A percentile compares a stretch with the other conserved stretches of the same genome.
Evolutionary conservation across 2,888 invertebrate species (phyloP).

Genomic region (Glyphotaelius pellucidus): DNA sequence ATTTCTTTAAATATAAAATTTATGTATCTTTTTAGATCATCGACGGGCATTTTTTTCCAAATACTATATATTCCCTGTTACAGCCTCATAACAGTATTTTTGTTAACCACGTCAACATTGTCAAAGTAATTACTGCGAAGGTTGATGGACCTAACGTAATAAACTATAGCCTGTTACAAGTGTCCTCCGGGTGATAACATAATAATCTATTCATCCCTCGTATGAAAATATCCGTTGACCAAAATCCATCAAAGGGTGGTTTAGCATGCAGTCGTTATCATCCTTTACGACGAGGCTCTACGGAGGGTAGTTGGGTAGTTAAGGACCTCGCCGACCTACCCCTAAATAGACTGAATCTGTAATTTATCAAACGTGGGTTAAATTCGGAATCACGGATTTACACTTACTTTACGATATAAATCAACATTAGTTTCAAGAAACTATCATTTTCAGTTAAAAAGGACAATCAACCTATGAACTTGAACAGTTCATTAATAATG

Average conservation of each 20-base stretch:
- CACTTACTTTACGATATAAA: background rate
- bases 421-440: background rate
- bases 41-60: background rate
- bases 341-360: background rate
- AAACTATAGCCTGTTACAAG: background rate
- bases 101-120: background rate
- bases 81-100: background rate
- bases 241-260: constrained; percentile 13
- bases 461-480: background rate
- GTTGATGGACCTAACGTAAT: background rate
- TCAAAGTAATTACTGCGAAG: background rate
- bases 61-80: background rate
- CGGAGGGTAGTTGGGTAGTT: background rate
- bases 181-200: background rate
- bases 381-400: background rate
- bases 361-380: background rate
- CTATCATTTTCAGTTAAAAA: background rate
- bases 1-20: no score
- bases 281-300: constrained; percentile 2
- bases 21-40: no score
- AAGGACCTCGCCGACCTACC: background rate
- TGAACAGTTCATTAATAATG: background rate
- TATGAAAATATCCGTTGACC: constrained; percentile 12
- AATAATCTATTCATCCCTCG: background rate
- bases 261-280: constrained; percentile 23